Base-by-base conservation (phyloP, 2,888 invertebrate species). In the Myathropa florea region DNA sequence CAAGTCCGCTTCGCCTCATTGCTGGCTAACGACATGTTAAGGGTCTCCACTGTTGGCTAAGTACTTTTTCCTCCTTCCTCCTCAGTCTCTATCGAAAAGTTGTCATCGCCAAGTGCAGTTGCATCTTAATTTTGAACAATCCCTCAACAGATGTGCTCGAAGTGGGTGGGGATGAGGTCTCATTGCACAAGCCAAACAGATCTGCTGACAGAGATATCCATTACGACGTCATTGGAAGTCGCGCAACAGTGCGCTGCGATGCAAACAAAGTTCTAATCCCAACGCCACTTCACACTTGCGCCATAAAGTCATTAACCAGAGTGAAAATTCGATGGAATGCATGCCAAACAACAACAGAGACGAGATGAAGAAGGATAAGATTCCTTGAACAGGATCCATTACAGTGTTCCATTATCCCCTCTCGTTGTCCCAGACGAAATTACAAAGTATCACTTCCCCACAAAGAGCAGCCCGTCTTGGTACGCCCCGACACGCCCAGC, bases 321-420 rank as follows among this genome's bases (percentile, higher is more conserved):
- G 23, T 21, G 33, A 57, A 57, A 30, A 63, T 55, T 33, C 23
- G 53, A 33, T 30, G n/a, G 63, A 63, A 18, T 36, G 60, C 23
- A 39, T 59, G 18, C 4, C 28, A 28, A 12, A 36, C 12, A 39
- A 39, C 4, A 28, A 63, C 21, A 63, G 33, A 33, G 46, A 46
- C 7, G 46, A 18, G 18, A 18, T 46, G 46, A 18, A 46, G 46
- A 46, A 18, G 46, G 46, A 46, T 46, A 70, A 64, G 36, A 57
- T 63, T 70, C 63, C 70, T 46, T 78, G 64, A 64, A 64, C 71
- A 57, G 78, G 64, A 70, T 78, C 63, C 70, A 78, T 78, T 78
- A 78, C 78, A 70, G 33, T 63, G 18, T 78, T 64, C 78, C 78
- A 70, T 78, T 78, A 70, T 70, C 61, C 28, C 64, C 55, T 30